Conservation (phyloP, 2,113 vertebrate genomes). For the Lycaon pictus region DNA sequence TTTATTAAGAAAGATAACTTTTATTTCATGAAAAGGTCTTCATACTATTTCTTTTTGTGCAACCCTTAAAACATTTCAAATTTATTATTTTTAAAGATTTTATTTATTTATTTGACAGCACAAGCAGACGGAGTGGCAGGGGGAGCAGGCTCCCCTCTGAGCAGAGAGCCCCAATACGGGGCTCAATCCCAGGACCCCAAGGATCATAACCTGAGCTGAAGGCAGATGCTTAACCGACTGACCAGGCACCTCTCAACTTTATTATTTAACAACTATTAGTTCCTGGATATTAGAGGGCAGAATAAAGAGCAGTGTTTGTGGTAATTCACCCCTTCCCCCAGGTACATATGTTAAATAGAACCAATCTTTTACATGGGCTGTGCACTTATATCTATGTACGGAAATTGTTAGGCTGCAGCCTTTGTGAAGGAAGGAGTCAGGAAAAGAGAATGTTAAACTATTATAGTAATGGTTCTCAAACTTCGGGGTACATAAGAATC, state of each 20-base stretch:
- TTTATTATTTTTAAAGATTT: not conserved
- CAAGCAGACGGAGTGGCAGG: too few species aligned
- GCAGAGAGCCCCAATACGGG: too few species aligned
- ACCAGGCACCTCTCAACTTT: not conserved
- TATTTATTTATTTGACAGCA: too few species aligned
- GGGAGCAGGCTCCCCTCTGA: too few species aligned
- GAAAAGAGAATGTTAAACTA: not conserved
- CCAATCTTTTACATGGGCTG: not conserved
- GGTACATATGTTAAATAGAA: slow-evolving; percentile 17
- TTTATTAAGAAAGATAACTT: not conserved
- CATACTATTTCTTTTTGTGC: not conserved
- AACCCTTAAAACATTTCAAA: slow-evolving; percentile 4
- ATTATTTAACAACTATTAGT: not conserved
- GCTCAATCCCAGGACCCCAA: too few species aligned
- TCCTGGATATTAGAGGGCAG: not conserved
- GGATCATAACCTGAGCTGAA: too few species aligned
- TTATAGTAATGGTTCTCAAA: not conserved
- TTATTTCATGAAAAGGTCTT: not conserved
- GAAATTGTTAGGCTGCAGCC: not conserved
- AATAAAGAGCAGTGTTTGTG: not conserved
- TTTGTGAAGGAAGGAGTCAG: not conserved
- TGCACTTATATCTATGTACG: not conserved
- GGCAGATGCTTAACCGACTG: too few species aligned
- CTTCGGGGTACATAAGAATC: not conserved
- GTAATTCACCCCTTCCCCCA: not conserved